Evolutionary conservation across 53 echinoderm and acorn worm species (phyloP).

Genomic region (Apostichopus leukothele): DNA sequence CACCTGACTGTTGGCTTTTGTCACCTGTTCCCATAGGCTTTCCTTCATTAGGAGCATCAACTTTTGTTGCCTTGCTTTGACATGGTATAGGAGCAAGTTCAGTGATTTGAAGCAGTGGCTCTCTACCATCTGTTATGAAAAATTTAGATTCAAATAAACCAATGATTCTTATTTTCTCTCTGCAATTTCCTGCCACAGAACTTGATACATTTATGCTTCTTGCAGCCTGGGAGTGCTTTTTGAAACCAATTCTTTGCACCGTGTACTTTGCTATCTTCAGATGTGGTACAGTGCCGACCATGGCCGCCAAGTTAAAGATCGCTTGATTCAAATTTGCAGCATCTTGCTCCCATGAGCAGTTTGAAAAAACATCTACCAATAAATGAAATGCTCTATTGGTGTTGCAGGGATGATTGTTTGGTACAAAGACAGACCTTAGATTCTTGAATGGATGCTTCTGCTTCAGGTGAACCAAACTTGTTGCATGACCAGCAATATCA

Average conservation of each 20-base stretch:
- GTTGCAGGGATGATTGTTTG: slow-evolving; percentile 9
- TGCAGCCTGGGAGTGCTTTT: slow-evolving; percentile 27
- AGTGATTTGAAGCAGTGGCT: background rate
- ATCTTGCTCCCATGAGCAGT: background rate
- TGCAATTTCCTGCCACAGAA: slow-evolving; percentile 41
- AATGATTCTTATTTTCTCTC: slow-evolving; percentile 29
- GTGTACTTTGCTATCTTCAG: background rate
- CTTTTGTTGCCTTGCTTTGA: too few relatives aligned
- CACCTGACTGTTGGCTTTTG: too few relatives aligned
- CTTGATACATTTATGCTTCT: slow-evolving; percentile 37
- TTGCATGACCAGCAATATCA: slow-evolving; percentile 18
- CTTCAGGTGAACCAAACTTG: background rate
- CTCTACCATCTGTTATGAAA: background rate
- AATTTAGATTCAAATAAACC: slow-evolving; percentile 35
- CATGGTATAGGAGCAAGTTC: background rate
- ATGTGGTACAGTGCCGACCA: background rate
- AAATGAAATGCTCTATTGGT: slow-evolving; percentile 38
- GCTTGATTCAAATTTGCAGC: background rate
- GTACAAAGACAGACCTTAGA: background rate
- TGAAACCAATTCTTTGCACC: slow-evolving; percentile 1
- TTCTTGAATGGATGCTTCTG: background rate
- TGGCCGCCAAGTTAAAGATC: slow-evolving; percentile 20
- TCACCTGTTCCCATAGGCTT: too few relatives aligned
- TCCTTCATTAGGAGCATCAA: too few relatives aligned
- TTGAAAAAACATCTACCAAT: slow-evolving; percentile 24